Percentiles rank a stretch among this genome's conserved stretches.
phyloP scores from a whole-genome alignment of 2,888 invertebrate species.

The Heliothis peltigera region DNA sequence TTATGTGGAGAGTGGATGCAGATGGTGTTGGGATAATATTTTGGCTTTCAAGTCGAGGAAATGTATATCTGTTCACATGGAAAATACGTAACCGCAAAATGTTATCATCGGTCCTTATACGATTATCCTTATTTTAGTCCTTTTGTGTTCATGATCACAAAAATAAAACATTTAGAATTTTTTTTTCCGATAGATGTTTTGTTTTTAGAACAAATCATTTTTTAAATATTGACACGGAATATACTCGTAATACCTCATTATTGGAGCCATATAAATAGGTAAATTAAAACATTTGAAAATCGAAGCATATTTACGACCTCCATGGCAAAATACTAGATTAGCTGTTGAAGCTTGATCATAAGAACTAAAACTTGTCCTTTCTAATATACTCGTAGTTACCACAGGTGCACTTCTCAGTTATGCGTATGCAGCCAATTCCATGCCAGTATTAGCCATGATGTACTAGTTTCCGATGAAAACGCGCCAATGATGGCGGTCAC shows the following conservation, averaged over 20 bases:
- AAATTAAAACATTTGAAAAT: too few relatives aligned
- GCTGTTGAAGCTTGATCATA: not conserved
- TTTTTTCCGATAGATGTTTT: too few relatives aligned
- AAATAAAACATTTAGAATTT: too few relatives aligned
- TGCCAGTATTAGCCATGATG: constrained; percentile 12
- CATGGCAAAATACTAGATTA: not conserved
- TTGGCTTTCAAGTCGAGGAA: not conserved
- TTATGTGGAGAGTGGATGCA: constrained; percentile 29
- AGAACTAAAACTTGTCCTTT: not conserved
- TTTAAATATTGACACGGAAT: too few relatives aligned
- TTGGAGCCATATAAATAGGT: too few relatives aligned
- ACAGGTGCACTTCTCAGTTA: constrained; percentile 9
- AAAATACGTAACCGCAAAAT: not conserved
- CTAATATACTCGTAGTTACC: not conserved
- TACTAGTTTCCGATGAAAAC: constrained; percentile 22
- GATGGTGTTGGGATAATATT: constrained; percentile 14
- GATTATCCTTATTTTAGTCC: not conserved
- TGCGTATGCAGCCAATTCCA: constrained; percentile 6
- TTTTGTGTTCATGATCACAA: too few relatives aligned
- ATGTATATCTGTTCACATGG: not conserved
- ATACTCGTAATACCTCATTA: too few relatives aligned
- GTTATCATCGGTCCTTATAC: not conserved
- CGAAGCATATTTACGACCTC: too few relatives aligned
- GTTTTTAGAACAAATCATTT: too few relatives aligned
- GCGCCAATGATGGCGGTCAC: constrained; percentile 25